Evolutionary conservation across 2,113 vertebrate species (phyloP), one percentile per base, ranked within the genome.

Genomic region (Thomomys bottae): DNA sequence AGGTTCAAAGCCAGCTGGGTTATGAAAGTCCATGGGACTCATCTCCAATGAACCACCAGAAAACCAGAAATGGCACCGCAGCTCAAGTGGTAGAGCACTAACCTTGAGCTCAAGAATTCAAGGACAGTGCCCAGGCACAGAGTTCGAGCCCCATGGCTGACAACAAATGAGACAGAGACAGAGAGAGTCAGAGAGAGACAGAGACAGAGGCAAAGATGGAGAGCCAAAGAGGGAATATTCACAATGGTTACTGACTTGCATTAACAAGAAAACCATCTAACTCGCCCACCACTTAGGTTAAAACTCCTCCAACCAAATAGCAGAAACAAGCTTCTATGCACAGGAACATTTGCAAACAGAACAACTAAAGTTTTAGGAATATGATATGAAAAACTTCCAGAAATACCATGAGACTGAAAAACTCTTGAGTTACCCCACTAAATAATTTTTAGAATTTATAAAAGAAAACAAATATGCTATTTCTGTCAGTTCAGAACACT

Each of bases 401-500:
- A 86, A 94, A 84, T 54, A 54, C 40, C 70, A 72, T 57, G 40
- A 91, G 24, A 70, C 45, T 72, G 34, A 91, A 34, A 45, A 79
- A 80, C 1, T 20, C 8, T 30, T 63, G 34, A 93, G 15, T 85
- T 34, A 32, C 21, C 63, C 68, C 88, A 91, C 18, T 63, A 38
- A 94, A 94, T 9, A 6, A 18, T 32, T 77, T 28, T 40, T 6
- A 85, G 34, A 84, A 18, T 38, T 84, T 85, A 79, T 38, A 89
- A 85, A 40, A 57, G 20, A 91, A 95, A 90, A 94, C 38, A 73
- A 71, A 92, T 79, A 73, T 84, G 87, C 24, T 83, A 28, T 92
- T 12, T 89, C 49, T 86, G 8, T 87, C 90, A 86, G 87, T 75
- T 95, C 32, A 64, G 20, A 92, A 83, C 21, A 26, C 6, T 81